These are phyloP conservation scores for Benitochromis conjunctus DNA, from an alignment of 2,113 vertebrate species.

Conservation along the genomic window DNA sequence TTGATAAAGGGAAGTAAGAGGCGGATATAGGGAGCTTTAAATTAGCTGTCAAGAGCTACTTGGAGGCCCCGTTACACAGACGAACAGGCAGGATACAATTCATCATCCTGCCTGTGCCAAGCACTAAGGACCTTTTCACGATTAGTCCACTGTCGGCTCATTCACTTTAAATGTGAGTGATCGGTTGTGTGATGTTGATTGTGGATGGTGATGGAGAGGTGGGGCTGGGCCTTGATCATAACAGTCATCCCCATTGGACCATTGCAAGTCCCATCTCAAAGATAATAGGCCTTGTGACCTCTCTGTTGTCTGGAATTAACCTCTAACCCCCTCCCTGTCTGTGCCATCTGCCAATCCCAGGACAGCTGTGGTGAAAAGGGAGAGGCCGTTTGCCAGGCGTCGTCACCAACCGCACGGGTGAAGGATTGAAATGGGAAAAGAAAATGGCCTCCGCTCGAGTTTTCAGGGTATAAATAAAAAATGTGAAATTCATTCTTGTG, in stretches of 20 bases:
- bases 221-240: slow-evolving; percentile 72
- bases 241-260: slow-evolving; percentile 73
- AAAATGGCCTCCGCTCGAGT: slow-evolving; percentile 16
- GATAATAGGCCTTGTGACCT: slow-evolving; percentile 81
- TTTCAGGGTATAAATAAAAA: background rate
- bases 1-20: slow-evolving; percentile 28
- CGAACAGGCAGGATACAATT: slow-evolving; percentile 78
- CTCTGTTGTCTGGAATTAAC: slow-evolving; percentile 91
- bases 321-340: slow-evolving; percentile 77
- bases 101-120: slow-evolving; percentile 82
- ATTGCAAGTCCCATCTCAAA: slow-evolving; percentile 78
- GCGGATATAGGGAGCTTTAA: slow-evolving; percentile 68
- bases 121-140: slow-evolving; percentile 81
- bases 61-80: slow-evolving; percentile 76
- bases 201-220: slow-evolving; percentile 71
- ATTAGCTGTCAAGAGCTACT: slow-evolving; percentile 82
- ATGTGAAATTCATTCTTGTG: background rate
- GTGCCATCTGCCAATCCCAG: slow-evolving; percentile 33
- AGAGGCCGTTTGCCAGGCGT: slow-evolving; percentile 78
- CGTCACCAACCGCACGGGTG: slow-evolving; percentile 16
- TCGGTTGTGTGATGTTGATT: slow-evolving; percentile 55
- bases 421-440: background rate
- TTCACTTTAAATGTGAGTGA: slow-evolving; percentile 37
- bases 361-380: slow-evolving; percentile 68
- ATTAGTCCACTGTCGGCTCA: slow-evolving; percentile 70